Percentiles rank a stretch among this genome's conserved stretches.
These are phyloP conservation scores for Brassicogethes aeneus DNA, from an alignment of 2,888 invertebrate species.

Conservation along the genomic window DNA sequence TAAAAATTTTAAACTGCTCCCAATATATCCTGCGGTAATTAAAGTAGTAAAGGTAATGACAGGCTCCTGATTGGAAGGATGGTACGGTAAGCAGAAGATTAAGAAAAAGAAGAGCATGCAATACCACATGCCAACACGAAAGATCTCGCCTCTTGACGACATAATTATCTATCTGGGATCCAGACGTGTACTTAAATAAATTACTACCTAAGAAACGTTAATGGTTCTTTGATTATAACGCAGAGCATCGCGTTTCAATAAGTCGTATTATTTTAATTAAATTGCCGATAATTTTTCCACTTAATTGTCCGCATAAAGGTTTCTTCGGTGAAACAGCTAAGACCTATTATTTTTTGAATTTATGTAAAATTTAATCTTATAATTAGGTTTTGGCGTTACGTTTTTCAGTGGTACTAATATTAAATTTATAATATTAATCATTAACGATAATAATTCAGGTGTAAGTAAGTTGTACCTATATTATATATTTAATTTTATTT, in stretches of 20 bases:
- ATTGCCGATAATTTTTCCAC: conserved; percentile 4
- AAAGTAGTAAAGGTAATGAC: too few relatives aligned
- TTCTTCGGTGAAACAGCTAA: neutral
- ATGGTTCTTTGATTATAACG: conserved; percentile 13
- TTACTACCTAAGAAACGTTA: conserved; percentile 14
- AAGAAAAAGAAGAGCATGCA: conserved; percentile 4
- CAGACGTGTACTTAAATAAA: conserved; percentile 17
- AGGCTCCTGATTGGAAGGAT: too few relatives aligned
- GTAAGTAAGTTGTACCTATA: too few relatives aligned
- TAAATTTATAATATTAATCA: neutral
- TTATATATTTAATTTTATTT: too few relatives aligned
- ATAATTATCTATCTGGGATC: conserved; percentile 14
- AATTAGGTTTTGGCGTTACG: neutral
- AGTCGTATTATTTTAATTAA: conserved; percentile 3
- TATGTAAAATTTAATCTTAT: neutral
- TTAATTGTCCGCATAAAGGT: neutral
- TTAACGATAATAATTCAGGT: neutral
- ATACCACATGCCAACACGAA: conserved; percentile 14
- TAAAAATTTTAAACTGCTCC: too few relatives aligned
- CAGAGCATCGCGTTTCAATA: conserved; percentile 1
- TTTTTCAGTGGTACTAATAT: neutral
- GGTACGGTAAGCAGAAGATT: too few relatives aligned
- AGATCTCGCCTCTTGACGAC: conserved; percentile 14
- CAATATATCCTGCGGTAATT: too few relatives aligned
- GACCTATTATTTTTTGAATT: neutral